phyloP scores from a whole-genome alignment of 23 tunicate species.

The Styela clava region DNA sequence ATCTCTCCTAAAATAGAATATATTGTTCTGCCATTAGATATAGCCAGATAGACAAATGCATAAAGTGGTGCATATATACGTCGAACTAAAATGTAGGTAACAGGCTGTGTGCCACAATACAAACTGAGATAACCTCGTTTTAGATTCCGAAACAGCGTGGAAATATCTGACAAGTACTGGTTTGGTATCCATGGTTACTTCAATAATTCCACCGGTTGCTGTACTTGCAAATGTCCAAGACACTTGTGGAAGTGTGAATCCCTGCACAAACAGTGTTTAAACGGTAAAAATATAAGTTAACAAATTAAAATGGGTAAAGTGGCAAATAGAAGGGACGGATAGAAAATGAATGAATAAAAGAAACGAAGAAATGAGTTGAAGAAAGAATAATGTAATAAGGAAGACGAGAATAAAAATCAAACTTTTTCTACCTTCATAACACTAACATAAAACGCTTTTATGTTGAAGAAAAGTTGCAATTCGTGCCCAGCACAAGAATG shows the following conservation, averaged over 20 bases:
- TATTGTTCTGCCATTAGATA: no score
- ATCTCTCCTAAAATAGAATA: conserved; percentile 47
- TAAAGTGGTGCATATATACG: no score
- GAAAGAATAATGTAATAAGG: no score
- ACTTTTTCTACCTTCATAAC: conserved; percentile 66
- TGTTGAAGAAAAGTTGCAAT: conserved; percentile 80
- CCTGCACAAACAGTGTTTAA: conserved; percentile 34
- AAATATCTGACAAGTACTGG: conserved; percentile 59
- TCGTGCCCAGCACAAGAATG: conserved; percentile 95
- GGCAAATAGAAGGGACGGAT: no score
- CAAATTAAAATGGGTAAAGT: no score
- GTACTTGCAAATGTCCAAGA: conserved; percentile 72
- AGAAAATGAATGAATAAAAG: background rate
- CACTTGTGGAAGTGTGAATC: conserved; percentile 52
- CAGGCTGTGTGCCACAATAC: no score
- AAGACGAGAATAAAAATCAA: no score
- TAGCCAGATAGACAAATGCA: no score
- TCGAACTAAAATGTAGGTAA: no score
- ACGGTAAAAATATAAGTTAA: no score
- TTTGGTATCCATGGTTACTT: conserved; percentile 64
- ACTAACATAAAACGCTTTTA: conserved; percentile 76
- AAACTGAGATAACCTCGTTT: no score
- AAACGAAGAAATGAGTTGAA: no score
- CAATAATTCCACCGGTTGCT: conserved; percentile 83
- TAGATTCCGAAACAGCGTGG: conserved; percentile 12